These are phyloP conservation scores for Hyla sarda DNA, from an alignment of 2,113 vertebrate species.

Conservation along the genomic window DNA sequence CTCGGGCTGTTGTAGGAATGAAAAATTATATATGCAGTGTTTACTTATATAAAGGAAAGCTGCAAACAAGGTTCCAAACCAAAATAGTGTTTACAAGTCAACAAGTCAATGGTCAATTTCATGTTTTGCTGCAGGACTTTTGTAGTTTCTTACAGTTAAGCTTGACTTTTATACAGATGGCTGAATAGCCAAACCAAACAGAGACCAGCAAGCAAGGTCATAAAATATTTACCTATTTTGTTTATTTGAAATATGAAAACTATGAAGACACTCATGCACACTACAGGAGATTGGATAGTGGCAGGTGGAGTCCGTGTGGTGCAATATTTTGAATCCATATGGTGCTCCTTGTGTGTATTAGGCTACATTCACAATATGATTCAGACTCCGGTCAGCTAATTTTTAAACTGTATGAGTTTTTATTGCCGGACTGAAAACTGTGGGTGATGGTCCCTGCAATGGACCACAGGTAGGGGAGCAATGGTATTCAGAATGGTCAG, in stretches of 20 bases:
- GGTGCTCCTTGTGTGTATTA: too few relatives aligned
- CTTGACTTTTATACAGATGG: background rate
- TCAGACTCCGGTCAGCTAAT: too few relatives aligned
- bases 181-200: background rate
- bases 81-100: background rate
- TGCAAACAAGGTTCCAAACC: conserved; percentile 21
- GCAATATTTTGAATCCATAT: background rate
- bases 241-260: background rate
- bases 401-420: too few relatives aligned
- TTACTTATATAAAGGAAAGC: conserved; percentile 19
- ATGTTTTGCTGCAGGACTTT: background rate
- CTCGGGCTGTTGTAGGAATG: conserved; percentile 28
- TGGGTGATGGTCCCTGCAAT: too few relatives aligned
- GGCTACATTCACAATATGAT: too few relatives aligned
- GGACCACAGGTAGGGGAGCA: too few relatives aligned
- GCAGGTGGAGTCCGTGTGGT: background rate
- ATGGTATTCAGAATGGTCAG: too few relatives aligned
- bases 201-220: background rate
- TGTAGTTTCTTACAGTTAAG: background rate
- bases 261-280: background rate
- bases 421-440: too few relatives aligned
- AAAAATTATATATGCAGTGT: conserved; percentile 30
- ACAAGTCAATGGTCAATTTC: conserved; percentile 27
- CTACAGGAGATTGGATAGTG: background rate
- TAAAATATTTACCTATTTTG: background rate